phyloP scores from a whole-genome alignment of 2,113 vertebrate genomes.

The Chloebia gouldiae region DNA sequence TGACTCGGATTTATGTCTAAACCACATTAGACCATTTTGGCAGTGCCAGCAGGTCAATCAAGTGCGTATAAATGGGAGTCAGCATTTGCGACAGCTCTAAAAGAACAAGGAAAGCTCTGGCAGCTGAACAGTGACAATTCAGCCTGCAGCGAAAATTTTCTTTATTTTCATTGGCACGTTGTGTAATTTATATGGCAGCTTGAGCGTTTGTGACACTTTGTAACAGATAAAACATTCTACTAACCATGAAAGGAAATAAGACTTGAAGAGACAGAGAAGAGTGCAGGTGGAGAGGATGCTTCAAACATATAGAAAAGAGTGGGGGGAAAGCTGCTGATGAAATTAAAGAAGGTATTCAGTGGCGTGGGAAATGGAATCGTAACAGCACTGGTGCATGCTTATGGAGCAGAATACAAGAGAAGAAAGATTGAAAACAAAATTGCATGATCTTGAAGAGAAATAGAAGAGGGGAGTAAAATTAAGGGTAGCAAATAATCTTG shows the following conservation, averaged over 20 bases:
- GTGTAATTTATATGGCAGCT: slow-evolving; percentile 26
- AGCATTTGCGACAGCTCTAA: not conserved
- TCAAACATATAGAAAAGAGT: not conserved
- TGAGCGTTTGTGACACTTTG: slow-evolving; percentile 1
- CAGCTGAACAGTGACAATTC: slow-evolving; percentile 13
- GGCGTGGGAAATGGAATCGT: not conserved
- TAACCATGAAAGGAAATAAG: not conserved
- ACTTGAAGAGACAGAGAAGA: not conserved
- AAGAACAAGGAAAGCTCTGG: slow-evolving; percentile 9
- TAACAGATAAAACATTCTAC: slow-evolving; percentile 34
- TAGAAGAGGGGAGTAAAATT: not conserved
- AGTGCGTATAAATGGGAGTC: not conserved
- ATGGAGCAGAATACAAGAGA: not conserved
- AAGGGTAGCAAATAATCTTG: not conserved
- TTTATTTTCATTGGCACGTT: not conserved
- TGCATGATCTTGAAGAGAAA: not conserved
- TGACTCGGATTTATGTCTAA: slow-evolving; percentile 20
- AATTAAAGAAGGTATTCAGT: slow-evolving; percentile 33
- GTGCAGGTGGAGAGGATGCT: slow-evolving; percentile 31
- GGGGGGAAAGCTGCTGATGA: not conserved
- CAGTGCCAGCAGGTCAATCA: slow-evolving; percentile 29
- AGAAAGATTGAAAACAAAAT: not conserved
- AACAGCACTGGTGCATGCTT: not conserved
- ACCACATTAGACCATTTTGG: not conserved
- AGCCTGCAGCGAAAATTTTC: not conserved